These are phyloP conservation scores for Ips typographus DNA, from an alignment of 1,140 invertebrate species.

Conservation along the genomic window DNA sequence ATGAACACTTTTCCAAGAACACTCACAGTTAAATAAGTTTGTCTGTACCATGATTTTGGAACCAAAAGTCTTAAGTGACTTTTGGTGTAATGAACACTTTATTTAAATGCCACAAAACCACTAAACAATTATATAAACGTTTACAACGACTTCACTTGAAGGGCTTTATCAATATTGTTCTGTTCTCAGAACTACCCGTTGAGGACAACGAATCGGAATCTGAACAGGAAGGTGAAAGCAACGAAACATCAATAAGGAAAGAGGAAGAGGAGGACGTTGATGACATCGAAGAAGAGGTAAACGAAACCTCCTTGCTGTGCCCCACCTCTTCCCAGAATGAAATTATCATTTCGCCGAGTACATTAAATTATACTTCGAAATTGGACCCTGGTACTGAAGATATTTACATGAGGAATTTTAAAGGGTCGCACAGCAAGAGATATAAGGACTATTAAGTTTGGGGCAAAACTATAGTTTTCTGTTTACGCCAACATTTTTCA, in stretches of 20 bases:
- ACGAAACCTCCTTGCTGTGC: constrained; percentile 37
- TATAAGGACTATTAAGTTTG: constrained; percentile 25
- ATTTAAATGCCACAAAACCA: no score
- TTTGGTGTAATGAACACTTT: no score
- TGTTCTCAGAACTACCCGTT: not conserved
- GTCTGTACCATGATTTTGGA: no score
- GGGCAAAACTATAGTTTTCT: no score
- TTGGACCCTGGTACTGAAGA: constrained; percentile 33
- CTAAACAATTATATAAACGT: no score
- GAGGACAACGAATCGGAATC: not conserved
- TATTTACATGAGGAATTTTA: constrained; percentile 35
- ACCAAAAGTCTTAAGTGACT: no score
- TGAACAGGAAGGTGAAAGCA: not conserved
- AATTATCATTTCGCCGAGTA: constrained; percentile 42
- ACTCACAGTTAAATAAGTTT: no score
- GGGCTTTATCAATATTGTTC: no score
- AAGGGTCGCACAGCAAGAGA: constrained; percentile 19
- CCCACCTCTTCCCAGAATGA: constrained; percentile 30
- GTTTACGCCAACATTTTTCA: no score
- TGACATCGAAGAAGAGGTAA: constrained; percentile 27
- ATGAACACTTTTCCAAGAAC: no score
- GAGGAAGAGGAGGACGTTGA: not conserved
- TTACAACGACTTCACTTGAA: no score
- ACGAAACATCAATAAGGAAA: not conserved
- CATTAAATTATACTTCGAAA: constrained; percentile 33